Base-by-base conservation (phyloP, 2,888 invertebrate genomes). In the Thelaira solivaga region DNA sequence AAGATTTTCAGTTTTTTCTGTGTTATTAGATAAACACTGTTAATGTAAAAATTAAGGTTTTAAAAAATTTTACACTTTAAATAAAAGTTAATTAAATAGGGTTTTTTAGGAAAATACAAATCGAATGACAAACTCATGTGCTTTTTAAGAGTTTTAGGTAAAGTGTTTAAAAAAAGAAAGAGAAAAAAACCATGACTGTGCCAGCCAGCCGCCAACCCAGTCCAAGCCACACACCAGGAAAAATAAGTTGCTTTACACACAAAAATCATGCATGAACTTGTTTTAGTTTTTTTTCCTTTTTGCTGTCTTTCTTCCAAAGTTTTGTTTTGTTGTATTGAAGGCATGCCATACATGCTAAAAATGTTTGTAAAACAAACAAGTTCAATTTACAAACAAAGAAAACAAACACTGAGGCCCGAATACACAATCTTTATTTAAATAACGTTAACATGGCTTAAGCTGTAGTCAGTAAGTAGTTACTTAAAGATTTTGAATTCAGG, bases 211-310 rank as follows among this genome's bases (percentile, higher is more conserved):
- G 53, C 13, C 45, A 72, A 11, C 34, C 29, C 51, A 26, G 34
- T 26, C 49, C 24, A 51, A n/a, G 62, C 73, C 73, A 78, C 77
- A 78, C 73, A 74, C 68, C 64, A 73, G 62, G 69, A 69, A 68
- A 68, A 78, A 73, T 78, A 78, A 78, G 77, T 78, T 78, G 77
- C 77, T 78, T 68, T 73, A 78, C 77, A 78, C 59, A 59, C 20
- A 59, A 73, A 78, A 59, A 68, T 51, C 73, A 78, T 64, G 68
- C 69, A 69, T 69, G 39, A 8, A 57, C 68, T 64, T 64, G 64
- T 59, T 55, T 24, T 64, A 29, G 20, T n/a, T 34, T 34, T 59
- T 73, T 41, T 49, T 4, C 16, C 51, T 24, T n/a, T 22, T 62
- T 41, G 22, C 7, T 22, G 34, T 39, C 29, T 51, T 62, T 69